These are phyloP conservation scores for Noturus placidus DNA, from an alignment of 2,113 vertebrate species.

Conservation along the genomic window DNA sequence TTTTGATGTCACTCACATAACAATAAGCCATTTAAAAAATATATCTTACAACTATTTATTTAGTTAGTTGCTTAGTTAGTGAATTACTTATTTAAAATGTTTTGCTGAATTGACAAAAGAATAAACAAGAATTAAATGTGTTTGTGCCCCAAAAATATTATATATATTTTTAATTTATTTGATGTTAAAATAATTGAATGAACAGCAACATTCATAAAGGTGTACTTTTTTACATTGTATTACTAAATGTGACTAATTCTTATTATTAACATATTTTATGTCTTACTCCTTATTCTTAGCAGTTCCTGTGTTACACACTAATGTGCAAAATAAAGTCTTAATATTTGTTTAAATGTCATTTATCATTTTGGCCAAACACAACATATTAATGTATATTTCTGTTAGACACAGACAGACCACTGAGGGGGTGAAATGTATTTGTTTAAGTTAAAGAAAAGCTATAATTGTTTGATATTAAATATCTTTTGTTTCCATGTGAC, in stretches of 20 bases:
- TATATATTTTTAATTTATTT: background rate
- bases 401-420: constrained; percentile 2
- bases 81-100: background rate
- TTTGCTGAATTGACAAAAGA: background rate
- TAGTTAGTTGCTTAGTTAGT: background rate
- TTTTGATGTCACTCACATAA: background rate
- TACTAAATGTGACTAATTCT: background rate
- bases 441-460: constrained; percentile 36
- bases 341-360: constrained; percentile 32
- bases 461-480: constrained; percentile 23
- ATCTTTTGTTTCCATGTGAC: background rate
- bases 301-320: background rate
- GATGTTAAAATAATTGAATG: background rate
- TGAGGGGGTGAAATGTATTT: constrained; percentile 20
- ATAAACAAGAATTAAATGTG: background rate
- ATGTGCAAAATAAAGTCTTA: background rate
- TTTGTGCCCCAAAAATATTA: background rate
- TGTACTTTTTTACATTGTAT: background rate
- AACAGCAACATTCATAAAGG: background rate
- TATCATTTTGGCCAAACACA: constrained; percentile 24
- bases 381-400: constrained; percentile 46
- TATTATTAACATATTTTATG: background rate
- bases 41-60: background rate
- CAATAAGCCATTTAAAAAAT: background rate
- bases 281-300: background rate